Evolutionary conservation across 1,140 invertebrate genomes (phyloP).

Genomic region (Camponotus pennsylvanicus): DNA sequence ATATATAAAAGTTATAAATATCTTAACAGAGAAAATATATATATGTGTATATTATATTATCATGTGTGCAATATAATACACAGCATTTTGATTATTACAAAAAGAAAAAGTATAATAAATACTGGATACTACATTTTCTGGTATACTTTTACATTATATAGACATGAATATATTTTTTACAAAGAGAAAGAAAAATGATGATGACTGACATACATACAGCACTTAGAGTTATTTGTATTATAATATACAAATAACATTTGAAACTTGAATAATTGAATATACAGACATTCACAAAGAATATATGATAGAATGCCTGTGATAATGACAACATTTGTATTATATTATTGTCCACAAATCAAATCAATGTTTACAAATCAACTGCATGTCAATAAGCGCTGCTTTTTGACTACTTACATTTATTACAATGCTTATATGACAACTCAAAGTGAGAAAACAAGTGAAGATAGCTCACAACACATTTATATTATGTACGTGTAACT

Average conservation of each 20-base stretch:
- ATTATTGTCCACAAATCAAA: too few species aligned
- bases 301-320: too few species aligned
- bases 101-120: not conserved
- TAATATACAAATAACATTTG: conserved; percentile 22
- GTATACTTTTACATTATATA: not conserved
- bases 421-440: too few species aligned
- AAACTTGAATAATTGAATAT: not conserved
- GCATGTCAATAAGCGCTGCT: too few species aligned
- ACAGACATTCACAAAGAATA: not conserved
- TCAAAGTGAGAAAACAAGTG: too few species aligned
- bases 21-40: not conserved
- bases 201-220: not conserved
- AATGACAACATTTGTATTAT: too few species aligned
- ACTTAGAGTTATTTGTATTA: not conserved
- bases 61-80: not conserved
- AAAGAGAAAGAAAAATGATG: not conserved
- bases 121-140: not conserved
- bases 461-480: too few species aligned
- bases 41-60: too few species aligned
- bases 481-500: too few species aligned
- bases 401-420: too few species aligned
- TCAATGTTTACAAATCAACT: too few species aligned
- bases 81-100: not conserved
- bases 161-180: not conserved
- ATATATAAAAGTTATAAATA: conserved; percentile 2